phyloP scores from a whole-genome alignment of 2,113 vertebrate genomes.

The Pontoporia blainvillei region DNA sequence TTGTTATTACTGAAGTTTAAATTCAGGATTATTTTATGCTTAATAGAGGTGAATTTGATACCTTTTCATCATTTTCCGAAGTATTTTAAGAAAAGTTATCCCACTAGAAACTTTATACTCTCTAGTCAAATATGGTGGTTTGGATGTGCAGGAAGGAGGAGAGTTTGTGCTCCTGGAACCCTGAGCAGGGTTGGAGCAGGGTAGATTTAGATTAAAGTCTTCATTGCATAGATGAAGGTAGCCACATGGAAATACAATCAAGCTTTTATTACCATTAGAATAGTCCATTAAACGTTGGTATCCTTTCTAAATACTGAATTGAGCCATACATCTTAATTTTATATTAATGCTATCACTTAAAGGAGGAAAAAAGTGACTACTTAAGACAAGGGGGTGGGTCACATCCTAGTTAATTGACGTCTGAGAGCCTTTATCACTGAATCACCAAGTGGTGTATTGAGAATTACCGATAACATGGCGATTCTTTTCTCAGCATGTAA shows the following conservation, averaged over 20 bases:
- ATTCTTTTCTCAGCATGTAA: neutral
- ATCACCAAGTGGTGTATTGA: neutral
- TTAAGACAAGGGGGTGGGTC: neutral
- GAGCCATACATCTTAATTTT: neutral
- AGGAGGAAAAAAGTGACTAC: neutral
- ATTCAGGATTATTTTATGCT: neutral
- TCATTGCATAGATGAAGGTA: too few species aligned
- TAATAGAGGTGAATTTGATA: neutral
- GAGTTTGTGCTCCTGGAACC: neutral
- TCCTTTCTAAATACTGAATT: neutral
- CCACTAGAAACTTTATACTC: neutral
- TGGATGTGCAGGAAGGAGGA: neutral
- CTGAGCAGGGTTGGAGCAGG: neutral
- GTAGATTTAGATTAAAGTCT: neutral
- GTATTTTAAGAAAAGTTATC: neutral
- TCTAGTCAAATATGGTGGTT: neutral
- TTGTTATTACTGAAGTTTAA: neutral
- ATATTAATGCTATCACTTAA: neutral
- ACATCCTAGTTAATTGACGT: neutral
- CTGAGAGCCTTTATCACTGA: neutral
- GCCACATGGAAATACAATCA: neutral
- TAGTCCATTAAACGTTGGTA: neutral
- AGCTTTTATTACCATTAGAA: neutral
- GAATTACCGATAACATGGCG: neutral
- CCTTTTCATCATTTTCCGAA: neutral